These are phyloP conservation scores for Psophia crepitans DNA, from an alignment of 2,113 vertebrate species.

Conservation along the genomic window DNA sequence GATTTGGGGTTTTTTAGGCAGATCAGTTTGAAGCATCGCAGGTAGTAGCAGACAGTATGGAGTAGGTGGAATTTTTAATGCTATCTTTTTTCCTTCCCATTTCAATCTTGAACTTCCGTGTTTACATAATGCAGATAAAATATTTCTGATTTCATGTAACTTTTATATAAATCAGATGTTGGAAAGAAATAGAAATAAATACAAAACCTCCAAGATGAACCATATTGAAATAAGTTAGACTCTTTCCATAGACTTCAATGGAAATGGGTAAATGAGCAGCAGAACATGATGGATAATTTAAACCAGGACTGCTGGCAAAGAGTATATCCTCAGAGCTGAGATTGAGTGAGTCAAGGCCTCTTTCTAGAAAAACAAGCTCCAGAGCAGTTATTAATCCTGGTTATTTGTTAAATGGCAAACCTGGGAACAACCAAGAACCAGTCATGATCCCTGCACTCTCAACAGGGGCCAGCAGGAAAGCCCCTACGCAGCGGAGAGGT, in stretches of 20 bases:
- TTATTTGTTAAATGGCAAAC: neutral
- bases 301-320: constrained; percentile 16
- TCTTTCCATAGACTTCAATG: neutral
- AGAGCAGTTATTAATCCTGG: neutral
- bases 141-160: neutral
- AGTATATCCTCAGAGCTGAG: neutral
- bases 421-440: neutral
- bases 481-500: neutral
- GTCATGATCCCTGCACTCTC: neutral
- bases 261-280: neutral
- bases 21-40: neutral
- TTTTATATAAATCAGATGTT: constrained; percentile 3
- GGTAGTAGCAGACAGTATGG: neutral
- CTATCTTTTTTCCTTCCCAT: neutral
- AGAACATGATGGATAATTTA: neutral
- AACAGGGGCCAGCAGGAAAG: neutral
- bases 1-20: neutral
- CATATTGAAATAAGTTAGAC: neutral
- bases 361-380: neutral
- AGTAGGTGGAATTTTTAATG: neutral
- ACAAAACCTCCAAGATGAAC: neutral
- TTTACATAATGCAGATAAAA: neutral
- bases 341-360: neutral
- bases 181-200: neutral
- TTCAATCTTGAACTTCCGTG: neutral